A percentile compares a stretch with the other conserved stretches of the same genome.
These are phyloP conservation scores for Silurus meridionalis DNA, from an alignment of 2,113 vertebrate genomes.

Conservation along the genomic window DNA sequence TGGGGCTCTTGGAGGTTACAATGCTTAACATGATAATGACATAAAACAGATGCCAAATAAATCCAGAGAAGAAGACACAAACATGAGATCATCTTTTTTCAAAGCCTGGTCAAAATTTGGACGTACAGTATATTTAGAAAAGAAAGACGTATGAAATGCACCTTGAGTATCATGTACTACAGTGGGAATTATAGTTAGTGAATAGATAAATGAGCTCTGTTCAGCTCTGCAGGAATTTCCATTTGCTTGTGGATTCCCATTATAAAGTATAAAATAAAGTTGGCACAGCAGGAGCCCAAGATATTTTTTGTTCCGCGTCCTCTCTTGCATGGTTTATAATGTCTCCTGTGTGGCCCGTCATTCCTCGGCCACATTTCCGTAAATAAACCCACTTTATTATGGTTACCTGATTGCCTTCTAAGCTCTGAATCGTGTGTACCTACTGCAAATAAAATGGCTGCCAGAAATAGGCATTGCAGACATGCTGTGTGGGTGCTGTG, in stretches of 20 bases:
- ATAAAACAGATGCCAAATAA: not conserved
- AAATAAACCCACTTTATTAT: slow-evolving; percentile 49
- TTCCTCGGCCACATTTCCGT: slow-evolving; percentile 38
- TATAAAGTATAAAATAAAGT: not conserved
- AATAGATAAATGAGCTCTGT: slow-evolving; percentile 6
- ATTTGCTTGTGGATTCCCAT: not conserved
- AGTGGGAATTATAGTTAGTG: not conserved
- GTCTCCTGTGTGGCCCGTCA: slow-evolving; percentile 35
- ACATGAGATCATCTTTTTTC: not conserved
- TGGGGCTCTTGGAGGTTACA: not conserved
- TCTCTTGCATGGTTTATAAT: slow-evolving; percentile 27
- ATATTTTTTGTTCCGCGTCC: slow-evolving; percentile 19
- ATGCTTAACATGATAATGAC: not conserved
- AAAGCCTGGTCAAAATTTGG: not conserved
- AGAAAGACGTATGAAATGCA: not conserved
- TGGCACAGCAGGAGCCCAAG: not conserved
- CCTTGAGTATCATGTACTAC: not conserved
- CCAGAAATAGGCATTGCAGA: slow-evolving; percentile 34
- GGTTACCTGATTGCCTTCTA: slow-evolving; percentile 42
- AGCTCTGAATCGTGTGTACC: slow-evolving; percentile 19
- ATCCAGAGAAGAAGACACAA: not conserved
- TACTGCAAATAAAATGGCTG: slow-evolving; percentile 36
- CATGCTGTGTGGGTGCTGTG: slow-evolving; percentile 7
- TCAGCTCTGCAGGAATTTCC: slow-evolving; percentile 6
- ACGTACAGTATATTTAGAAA: not conserved